Conservation (phyloP, 2,888 invertebrate species). For the Creontiades dilutus region DNA sequence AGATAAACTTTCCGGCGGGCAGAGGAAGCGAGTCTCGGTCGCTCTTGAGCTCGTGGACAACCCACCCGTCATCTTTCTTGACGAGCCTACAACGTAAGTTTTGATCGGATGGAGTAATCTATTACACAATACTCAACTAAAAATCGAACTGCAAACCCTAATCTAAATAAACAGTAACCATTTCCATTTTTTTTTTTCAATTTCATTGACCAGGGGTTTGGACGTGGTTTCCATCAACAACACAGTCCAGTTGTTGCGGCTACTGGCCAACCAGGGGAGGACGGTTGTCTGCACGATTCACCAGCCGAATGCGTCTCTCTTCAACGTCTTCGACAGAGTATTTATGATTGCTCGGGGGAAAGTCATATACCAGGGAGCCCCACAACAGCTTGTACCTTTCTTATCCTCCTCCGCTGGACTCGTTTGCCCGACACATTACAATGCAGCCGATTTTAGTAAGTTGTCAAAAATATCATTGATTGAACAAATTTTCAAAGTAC, state of each 20-base stretch:
- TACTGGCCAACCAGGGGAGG: constrained; percentile 85
- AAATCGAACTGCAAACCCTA: too few relatives aligned
- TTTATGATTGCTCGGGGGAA: constrained; percentile 84
- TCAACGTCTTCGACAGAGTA: constrained; percentile 87
- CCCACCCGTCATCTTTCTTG: constrained; percentile 89
- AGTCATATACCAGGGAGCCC: constrained; percentile 85
- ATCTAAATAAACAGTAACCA: too few relatives aligned
- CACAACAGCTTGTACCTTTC: constrained; percentile 85
- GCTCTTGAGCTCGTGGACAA: constrained; percentile 90
- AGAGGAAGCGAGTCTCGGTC: constrained; percentile 87
- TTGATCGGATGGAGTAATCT: too few relatives aligned
- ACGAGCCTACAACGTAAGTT: constrained; percentile 89
- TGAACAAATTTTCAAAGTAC: too few relatives aligned
- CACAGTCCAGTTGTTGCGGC: constrained; percentile 84
- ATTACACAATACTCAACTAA: too few relatives aligned
- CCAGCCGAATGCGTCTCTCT: constrained; percentile 88
- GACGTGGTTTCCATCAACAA: constrained; percentile 88
- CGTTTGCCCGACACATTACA: constrained; percentile 87
- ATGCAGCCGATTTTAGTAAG: constrained; percentile 86
- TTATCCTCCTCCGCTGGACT: constrained; percentile 82
- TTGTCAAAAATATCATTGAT: neutral
- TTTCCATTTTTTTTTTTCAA: too few relatives aligned
- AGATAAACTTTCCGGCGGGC: constrained; percentile 87
- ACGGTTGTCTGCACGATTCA: constrained; percentile 90
- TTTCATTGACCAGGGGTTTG: constrained; percentile 80